Conservation (phyloP, 2,888 invertebrate genomes). For the Drosophila mayaguana region DNA sequence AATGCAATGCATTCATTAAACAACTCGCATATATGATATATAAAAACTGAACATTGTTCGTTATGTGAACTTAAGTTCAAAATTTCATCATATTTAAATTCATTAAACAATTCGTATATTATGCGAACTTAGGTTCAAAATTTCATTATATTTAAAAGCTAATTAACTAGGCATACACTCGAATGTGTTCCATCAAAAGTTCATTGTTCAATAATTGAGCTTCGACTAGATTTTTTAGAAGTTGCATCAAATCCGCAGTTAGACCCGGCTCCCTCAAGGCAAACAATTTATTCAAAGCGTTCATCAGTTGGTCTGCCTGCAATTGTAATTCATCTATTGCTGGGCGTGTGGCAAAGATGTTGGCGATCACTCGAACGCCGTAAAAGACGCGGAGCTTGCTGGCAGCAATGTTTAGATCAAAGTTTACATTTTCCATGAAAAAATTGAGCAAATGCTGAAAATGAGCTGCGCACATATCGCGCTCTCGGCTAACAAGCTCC, state of each 20-base stretch:
- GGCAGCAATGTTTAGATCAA: slow-evolving; percentile 33
- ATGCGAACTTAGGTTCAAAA: background rate
- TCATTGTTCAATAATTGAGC: slow-evolving; percentile 28
- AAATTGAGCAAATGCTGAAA: slow-evolving; percentile 29
- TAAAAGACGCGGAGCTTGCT: slow-evolving; percentile 64
- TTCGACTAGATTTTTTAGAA: slow-evolving; percentile 69
- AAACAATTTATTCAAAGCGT: slow-evolving; percentile 74
- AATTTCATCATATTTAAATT: background rate
- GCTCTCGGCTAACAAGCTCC: slow-evolving; percentile 31
- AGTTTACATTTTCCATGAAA: slow-evolving; percentile 53
- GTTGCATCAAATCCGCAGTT: slow-evolving; percentile 64
- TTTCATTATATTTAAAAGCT: background rate
- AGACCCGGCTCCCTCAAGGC: slow-evolving; percentile 47
- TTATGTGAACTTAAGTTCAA: background rate
- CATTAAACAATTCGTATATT: background rate
- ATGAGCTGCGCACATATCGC: slow-evolving; percentile 10
- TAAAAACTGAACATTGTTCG: background rate
- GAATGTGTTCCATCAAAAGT: slow-evolving; percentile 38
- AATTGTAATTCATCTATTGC: background rate
- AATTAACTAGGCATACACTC: slow-evolving; percentile 23
- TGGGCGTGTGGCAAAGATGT: slow-evolving; percentile 62
- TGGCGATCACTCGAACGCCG: slow-evolving; percentile 71
- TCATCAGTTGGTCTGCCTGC: slow-evolving; percentile 29
- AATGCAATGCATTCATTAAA: background rate
- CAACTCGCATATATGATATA: background rate